phyloP scores from a whole-genome alignment of 2,888 invertebrate species.

The Pterobdella sp. region DNA sequence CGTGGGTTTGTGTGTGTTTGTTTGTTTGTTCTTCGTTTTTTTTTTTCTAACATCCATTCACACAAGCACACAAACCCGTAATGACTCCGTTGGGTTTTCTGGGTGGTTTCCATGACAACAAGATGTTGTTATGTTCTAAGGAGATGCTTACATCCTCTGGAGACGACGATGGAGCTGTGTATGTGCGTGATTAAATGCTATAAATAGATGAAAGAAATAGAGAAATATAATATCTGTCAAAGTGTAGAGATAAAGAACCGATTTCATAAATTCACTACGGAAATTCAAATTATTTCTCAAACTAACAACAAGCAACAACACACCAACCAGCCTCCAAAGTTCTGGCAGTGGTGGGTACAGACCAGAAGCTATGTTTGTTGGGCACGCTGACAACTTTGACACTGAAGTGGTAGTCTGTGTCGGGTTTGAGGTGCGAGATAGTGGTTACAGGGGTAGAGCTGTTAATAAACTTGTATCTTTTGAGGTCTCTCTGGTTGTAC shows the following conservation, averaged over 20 bases:
- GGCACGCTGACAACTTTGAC: conserved; percentile 68
- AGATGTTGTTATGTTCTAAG: neutral
- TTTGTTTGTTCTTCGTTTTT: neutral
- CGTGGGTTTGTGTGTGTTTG: neutral
- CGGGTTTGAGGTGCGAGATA: conserved; percentile 54
- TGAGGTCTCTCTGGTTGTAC: conserved; percentile 36
- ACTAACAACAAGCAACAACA: neutral
- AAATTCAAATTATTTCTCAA: neutral
- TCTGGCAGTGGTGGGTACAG: conserved; percentile 83
- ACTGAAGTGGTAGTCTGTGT: conserved; percentile 85
- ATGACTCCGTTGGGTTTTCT: conserved; percentile 76
- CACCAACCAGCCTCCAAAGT: conserved; percentile 64
- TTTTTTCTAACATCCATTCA: neutral
- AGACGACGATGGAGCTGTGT: conserved; percentile 5
- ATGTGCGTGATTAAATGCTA: neutral
- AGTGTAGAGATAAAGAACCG: neutral
- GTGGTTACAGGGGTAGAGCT: conserved; percentile 82
- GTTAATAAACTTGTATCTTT: conserved; percentile 60
- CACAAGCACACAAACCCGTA: conserved; percentile 46
- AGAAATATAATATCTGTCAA: neutral
- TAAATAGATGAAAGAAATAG: neutral
- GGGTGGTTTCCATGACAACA: conserved; percentile 78
- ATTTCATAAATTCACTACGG: neutral
- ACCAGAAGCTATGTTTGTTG: conserved; percentile 80
- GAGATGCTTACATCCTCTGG: conserved; percentile 1